A percentile compares a stretch with the other conserved stretches of the same genome.
These are phyloP conservation scores for Helogale parvula DNA, from an alignment of 2,113 vertebrate species.

Conservation along the genomic window DNA sequence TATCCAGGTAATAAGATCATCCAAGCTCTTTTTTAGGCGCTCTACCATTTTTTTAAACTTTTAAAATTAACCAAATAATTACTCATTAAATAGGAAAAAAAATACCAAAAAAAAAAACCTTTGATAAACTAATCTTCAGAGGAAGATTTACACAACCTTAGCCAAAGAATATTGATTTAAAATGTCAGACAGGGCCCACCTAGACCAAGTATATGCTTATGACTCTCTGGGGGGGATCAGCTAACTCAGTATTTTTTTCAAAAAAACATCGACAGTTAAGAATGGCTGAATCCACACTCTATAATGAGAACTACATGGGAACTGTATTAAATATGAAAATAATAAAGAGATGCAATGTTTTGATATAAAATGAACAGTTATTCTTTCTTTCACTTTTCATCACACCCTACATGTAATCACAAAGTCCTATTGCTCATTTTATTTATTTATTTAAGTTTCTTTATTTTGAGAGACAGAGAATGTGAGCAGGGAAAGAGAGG, in stretches of 20 bases:
- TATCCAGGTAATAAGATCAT: background rate
- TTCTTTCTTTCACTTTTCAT: background rate
- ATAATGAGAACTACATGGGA: background rate
- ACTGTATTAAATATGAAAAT: background rate
- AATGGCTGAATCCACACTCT: background rate
- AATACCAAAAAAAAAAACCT: background rate
- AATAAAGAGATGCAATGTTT: background rate
- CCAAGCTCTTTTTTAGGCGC: background rate
- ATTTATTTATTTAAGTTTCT: no score
- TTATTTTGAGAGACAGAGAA: no score
- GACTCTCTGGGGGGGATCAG: background rate
- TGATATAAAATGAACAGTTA: background rate
- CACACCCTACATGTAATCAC: background rate
- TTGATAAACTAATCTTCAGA: background rate
- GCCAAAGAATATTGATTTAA: conserved; percentile 2
- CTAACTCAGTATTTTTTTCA: background rate
- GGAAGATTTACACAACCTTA: background rate
- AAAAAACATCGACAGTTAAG: background rate
- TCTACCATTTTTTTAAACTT: background rate
- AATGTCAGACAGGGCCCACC: background rate
- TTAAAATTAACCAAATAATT: background rate
- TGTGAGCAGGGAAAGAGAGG: no score
- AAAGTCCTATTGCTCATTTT: background rate
- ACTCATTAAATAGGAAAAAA: conserved; percentile 6
- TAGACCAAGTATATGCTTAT: background rate